Evolutionary conservation across 2,797 vertebrate genomes (phyloP).

Genomic region (Enteromius unitaeniatus): DNA sequence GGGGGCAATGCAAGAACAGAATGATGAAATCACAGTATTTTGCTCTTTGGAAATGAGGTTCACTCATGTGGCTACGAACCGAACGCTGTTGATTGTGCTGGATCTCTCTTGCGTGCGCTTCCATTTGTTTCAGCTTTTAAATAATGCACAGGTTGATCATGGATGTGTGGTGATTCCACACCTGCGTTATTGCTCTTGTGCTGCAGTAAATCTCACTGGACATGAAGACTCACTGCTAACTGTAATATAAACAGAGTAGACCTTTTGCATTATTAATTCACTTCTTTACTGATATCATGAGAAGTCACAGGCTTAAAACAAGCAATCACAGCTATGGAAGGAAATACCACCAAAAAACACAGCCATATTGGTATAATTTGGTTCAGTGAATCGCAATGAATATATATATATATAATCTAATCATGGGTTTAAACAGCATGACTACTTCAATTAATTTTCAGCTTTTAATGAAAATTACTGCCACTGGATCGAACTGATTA

Average conservation of each 20-base stretch:
- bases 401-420: not conserved
- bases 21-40: slow-evolving; percentile 31
- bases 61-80: not conserved
- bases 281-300: not conserved
- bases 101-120: not conserved
- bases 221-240: not conserved
- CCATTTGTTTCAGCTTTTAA: slow-evolving; percentile 32
- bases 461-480: not conserved
- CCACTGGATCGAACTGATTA: not conserved
- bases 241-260: not conserved
- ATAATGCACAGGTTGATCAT: slow-evolving; percentile 46
- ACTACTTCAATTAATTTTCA: not conserved
- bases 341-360: not conserved
- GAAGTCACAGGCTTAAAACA: not conserved
- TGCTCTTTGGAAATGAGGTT: slow-evolving; percentile 14
- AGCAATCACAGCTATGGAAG: not conserved
- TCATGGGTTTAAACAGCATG: not conserved
- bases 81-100: not conserved
- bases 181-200: slow-evolving; percentile 45
- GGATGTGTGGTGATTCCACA: slow-evolving; percentile 55
- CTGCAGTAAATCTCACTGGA: slow-evolving; percentile 32
- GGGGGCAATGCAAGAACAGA: slow-evolving; percentile 9
- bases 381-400: not conserved
- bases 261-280: not conserved
- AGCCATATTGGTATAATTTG: not conserved